A percentile compares a stretch with the other conserved stretches of the same genome.
phyloP scores from a whole-genome alignment of 2,113 vertebrate genomes.

The Boulengeromyrus knoepffleri region DNA sequence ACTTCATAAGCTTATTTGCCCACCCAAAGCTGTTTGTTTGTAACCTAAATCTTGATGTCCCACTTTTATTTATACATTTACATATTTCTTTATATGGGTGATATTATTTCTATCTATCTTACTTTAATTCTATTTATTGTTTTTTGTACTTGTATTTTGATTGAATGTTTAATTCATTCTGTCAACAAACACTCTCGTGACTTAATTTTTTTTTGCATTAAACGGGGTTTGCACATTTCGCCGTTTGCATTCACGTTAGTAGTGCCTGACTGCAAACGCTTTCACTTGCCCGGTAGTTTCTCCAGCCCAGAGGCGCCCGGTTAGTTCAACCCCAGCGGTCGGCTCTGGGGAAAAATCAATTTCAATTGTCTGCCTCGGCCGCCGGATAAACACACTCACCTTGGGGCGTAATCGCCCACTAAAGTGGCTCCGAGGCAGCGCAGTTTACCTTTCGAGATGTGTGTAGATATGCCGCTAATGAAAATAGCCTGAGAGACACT shows the following conservation, averaged over 20 bases:
- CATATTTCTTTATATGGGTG: neutral
- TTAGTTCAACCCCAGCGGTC: neutral
- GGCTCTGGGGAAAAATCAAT: slow-evolving; percentile 6
- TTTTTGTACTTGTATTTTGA: neutral
- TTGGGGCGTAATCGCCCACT: neutral
- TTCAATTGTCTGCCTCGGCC: neutral
- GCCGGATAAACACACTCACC: slow-evolving; percentile 1
- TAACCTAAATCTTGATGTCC: neutral
- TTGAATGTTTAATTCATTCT: neutral
- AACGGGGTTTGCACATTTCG: neutral
- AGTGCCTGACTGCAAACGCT: neutral
- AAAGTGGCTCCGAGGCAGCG: neutral
- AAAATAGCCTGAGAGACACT: neutral
- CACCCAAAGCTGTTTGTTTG: neutral
- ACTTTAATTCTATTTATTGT: neutral
- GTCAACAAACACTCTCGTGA: neutral
- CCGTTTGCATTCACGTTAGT: neutral
- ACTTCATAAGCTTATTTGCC: neutral
- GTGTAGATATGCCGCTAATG: neutral
- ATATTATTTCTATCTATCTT: neutral
- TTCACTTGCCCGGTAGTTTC: neutral
- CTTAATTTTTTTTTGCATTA: neutral
- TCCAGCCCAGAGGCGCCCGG: neutral
- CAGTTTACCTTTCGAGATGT: neutral
- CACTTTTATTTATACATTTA: neutral